These are phyloP conservation scores for Pluvianellus socialis DNA, from an alignment of 2,113 vertebrate species.

Conservation along the genomic window DNA sequence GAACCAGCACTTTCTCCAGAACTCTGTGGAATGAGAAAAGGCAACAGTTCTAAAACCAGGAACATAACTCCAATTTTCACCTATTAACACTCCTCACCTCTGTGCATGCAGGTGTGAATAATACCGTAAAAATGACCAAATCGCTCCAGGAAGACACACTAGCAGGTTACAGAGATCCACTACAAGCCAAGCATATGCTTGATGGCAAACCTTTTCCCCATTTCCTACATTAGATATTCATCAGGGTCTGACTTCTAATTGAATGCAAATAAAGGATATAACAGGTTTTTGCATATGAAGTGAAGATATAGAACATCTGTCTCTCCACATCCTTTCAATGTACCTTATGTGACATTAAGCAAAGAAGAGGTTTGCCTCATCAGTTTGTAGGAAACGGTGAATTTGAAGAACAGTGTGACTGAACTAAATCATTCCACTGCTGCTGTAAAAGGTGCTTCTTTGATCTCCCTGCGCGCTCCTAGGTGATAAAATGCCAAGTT, in stretches of 20 bases:
- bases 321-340: conserved; percentile 32
- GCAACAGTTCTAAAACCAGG: not conserved
- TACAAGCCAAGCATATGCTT: not conserved
- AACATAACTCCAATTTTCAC: not conserved
- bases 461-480: not conserved
- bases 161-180: not conserved
- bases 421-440: conserved; percentile 25
- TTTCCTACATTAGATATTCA: conserved; percentile 46
- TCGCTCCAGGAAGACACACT: not conserved
- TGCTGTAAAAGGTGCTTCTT: conserved; percentile 30
- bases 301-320: conserved; percentile 60
- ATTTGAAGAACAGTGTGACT: conserved; percentile 9
- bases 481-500: conserved; percentile 41
- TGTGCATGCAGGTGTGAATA: not conserved
- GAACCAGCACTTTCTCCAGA: not conserved
- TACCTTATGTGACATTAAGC: conserved; percentile 55
- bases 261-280: conserved; percentile 60
- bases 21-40: not conserved
- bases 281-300: conserved; percentile 62
- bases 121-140: not conserved
- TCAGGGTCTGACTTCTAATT: conserved; percentile 54
- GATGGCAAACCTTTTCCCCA: conserved; percentile 31
- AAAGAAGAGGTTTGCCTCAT: conserved; percentile 45
- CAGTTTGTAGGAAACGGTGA: not conserved
- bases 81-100: not conserved